Evolutionary conservation across 2,113 vertebrate genomes (phyloP).

Genomic region (Microtus richardsoni): DNA sequence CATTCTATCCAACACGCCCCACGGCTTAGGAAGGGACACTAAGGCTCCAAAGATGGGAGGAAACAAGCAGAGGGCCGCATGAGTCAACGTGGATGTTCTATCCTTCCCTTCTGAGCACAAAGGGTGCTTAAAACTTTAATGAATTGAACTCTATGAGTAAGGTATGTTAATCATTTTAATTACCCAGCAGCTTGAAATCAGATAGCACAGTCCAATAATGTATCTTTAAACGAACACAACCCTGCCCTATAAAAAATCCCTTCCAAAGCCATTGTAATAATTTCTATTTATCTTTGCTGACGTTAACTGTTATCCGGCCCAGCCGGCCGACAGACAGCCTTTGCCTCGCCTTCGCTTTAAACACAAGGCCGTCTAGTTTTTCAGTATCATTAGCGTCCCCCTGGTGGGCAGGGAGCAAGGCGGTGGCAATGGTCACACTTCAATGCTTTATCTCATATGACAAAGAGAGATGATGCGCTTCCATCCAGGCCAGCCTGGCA

Average conservation of each 20-base stretch:
- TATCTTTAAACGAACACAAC: constrained; percentile 87
- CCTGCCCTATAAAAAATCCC: constrained; percentile 82
- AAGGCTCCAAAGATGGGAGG: constrained; percentile 45
- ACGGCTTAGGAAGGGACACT: constrained; percentile 44
- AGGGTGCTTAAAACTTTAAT: constrained; percentile 86
- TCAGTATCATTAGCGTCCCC: constrained; percentile 88
- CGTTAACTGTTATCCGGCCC: constrained; percentile 84
- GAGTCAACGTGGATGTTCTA: constrained; percentile 73
- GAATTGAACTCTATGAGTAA: constrained; percentile 86
- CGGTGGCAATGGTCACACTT: constrained; percentile 90
- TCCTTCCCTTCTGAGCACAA: constrained; percentile 83
- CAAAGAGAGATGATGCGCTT: constrained; percentile 89
- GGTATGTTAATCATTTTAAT: constrained; percentile 88
- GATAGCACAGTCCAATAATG: constrained; percentile 87
- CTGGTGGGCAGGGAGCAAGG: constrained; percentile 88
- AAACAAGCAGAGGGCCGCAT: constrained; percentile 63
- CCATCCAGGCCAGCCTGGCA: constrained; percentile 83
- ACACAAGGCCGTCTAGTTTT: constrained; percentile 83
- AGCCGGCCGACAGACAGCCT: constrained; percentile 86
- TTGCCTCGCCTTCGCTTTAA: constrained; percentile 83
- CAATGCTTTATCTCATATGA: constrained; percentile 91
- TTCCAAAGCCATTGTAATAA: constrained; percentile 88
- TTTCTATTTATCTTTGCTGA: constrained; percentile 89
- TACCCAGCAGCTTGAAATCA: constrained; percentile 86
- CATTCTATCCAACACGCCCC: neutral